Conservation (phyloP, 2,888 invertebrate genomes). For the Cynaeus angustus region DNA sequence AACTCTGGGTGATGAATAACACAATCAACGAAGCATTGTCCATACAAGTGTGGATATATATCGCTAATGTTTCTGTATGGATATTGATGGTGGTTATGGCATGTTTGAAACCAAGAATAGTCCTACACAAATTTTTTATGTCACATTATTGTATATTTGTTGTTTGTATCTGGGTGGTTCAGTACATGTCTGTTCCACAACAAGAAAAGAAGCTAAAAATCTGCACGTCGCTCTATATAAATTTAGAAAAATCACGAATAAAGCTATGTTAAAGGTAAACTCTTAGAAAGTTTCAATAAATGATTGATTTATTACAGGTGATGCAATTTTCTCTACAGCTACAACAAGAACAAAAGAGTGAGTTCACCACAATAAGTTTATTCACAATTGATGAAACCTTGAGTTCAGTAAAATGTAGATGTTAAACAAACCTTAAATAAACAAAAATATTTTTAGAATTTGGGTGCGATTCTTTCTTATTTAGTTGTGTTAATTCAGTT, state of each 20-base stretch:
- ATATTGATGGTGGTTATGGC: not conserved
- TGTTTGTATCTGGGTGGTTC: not conserved
- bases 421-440: too few relatives aligned
- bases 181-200: not conserved
- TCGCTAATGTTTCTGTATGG: not conserved
- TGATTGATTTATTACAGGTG: not conserved
- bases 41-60: not conserved
- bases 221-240: not conserved
- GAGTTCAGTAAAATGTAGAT: too few relatives aligned
- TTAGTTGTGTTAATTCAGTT: too few relatives aligned
- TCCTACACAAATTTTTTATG: too few relatives aligned
- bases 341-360: not conserved
- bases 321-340: not conserved
- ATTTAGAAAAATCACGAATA: not conserved
- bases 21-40: slow-evolving; percentile 1
- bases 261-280: not conserved
- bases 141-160: not conserved
- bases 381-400: slow-evolving; percentile 6
- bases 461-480: too few relatives aligned
- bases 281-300: too few relatives aligned
- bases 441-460: too few relatives aligned
- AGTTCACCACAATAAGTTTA: not conserved
- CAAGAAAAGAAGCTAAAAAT: not conserved
- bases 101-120: too few relatives aligned
- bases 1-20: not conserved